A percentile compares a stretch with the other conserved stretches of the same genome.
These are phyloP conservation scores for Gadus macrocephalus DNA, from an alignment of 2,113 vertebrate genomes.

Conservation along the genomic window DNA sequence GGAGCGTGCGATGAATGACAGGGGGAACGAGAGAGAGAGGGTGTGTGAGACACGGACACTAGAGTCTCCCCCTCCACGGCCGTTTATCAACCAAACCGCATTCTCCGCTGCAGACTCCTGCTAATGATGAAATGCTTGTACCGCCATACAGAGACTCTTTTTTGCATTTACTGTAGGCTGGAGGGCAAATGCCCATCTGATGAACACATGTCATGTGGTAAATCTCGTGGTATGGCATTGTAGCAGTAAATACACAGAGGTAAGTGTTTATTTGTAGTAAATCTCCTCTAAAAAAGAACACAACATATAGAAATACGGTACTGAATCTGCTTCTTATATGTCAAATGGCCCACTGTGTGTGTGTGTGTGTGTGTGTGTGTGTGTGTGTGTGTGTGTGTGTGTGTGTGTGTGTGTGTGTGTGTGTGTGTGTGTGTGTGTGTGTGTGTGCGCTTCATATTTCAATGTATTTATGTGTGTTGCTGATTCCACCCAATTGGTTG, in stretches of 20 bases:
- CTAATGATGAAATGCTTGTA: conserved; percentile 51
- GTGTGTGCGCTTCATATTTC: neutral
- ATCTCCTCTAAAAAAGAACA: too few species aligned
- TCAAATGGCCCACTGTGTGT: too few species aligned
- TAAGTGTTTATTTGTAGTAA: too few species aligned
- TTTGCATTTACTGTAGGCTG: neutral
- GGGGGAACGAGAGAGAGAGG: neutral
- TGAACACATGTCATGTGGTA: neutral
- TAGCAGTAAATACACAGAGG: too few species aligned
- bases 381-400: conserved; percentile 3
- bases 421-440: neutral
- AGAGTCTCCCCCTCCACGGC: conserved; percentile 10
- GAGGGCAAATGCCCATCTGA: neutral
- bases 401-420: conserved; percentile 3
- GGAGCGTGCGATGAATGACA: neutral
- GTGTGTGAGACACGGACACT: neutral
- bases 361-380: neutral
- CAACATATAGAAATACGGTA: too few species aligned
- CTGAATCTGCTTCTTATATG: too few species aligned
- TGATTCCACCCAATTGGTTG: too few species aligned
- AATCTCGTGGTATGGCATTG: too few species aligned
- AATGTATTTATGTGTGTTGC: too few species aligned
- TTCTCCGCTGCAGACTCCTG: conserved; percentile 34
- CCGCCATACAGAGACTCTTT: neutral
- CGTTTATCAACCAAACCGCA: conserved; percentile 44